phyloP scores from a whole-genome alignment of 2,113 vertebrate genomes.

The Merops nubicus region DNA sequence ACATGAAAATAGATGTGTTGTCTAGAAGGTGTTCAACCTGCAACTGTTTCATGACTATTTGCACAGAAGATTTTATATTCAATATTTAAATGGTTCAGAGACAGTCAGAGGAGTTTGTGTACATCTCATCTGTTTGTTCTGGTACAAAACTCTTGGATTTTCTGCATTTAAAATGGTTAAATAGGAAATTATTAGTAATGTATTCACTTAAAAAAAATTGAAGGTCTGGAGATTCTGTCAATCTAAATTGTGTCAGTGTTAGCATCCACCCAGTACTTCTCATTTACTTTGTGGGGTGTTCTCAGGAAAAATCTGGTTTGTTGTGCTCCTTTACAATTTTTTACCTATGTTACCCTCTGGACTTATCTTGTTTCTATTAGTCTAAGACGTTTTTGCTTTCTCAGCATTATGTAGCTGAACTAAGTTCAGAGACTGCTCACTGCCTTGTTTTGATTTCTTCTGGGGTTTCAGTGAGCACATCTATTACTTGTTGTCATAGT shows the following conservation, averaged over 20 bases:
- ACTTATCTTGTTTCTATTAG: not conserved
- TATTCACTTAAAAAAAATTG: not conserved
- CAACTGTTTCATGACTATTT: not conserved
- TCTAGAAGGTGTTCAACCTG: not conserved
- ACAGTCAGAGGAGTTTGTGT: not conserved
- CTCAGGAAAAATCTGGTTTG: not conserved
- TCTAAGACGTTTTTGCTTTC: not conserved
- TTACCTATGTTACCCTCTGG: not conserved
- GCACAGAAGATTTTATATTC: not conserved
- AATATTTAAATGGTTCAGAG: not conserved
- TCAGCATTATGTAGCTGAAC: not conserved
- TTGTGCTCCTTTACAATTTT: not conserved
- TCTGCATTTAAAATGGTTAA: not conserved
- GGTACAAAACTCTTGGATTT: not conserved
- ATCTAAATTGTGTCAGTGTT: not conserved
- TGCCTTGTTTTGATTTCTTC: conserved; percentile 23
- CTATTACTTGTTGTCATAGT: too few relatives aligned
- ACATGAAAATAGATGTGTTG: fast-evolving
- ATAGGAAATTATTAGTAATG: not conserved
- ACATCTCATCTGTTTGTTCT: not conserved
- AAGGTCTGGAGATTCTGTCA: not conserved
- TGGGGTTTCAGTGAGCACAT: not conserved
- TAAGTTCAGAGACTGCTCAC: not conserved
- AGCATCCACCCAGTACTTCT: not conserved
- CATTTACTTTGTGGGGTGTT: not conserved